Percentiles rank a stretch among this genome's conserved stretches.
Evolutionary conservation across 1,140 invertebrate genomes (phyloP).

Genomic region (Arctopsyche grandis): DNA sequence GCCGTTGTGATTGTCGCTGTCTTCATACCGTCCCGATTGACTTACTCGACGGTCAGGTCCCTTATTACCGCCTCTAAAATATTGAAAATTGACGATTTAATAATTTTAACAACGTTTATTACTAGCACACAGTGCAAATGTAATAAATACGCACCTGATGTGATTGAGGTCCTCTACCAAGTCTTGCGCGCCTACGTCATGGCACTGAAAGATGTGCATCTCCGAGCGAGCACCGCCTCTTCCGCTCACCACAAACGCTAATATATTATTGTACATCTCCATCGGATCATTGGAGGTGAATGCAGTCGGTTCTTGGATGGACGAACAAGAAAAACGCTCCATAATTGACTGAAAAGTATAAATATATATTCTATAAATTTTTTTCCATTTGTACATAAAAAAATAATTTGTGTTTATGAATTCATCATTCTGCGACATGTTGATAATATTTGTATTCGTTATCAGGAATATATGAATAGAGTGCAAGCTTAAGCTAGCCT

Average conservation of each 20-base stretch:
- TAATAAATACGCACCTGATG: constrained; percentile 58
- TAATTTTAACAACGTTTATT: background rate
- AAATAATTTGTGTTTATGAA: no score
- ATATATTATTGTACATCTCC: constrained; percentile 98
- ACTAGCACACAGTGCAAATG: background rate
- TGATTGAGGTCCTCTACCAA: constrained; percentile 68
- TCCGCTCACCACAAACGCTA: constrained; percentile 93
- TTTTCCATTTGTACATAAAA: background rate
- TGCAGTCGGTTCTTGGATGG: constrained; percentile 94
- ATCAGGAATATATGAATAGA: background rate
- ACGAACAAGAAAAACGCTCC: constrained; percentile 91
- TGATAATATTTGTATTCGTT: background rate
- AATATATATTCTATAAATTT: background rate
- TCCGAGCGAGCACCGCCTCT: constrained; percentile 71
- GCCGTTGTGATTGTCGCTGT: constrained; percentile 43
- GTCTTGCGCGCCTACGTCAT: constrained; percentile 66
- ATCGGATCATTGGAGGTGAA: constrained; percentile 96
- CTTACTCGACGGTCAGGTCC: constrained; percentile 54
- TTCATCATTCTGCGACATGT: no score
- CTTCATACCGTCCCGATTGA: constrained; percentile 52
- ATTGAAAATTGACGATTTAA: background rate
- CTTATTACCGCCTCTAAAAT: constrained; percentile 34
- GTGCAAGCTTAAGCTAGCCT: no score
- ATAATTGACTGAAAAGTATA: constrained; percentile 82
- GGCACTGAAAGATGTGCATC: constrained; percentile 98